A percentile compares a stretch with the other conserved stretches of the same genome.
These are phyloP conservation scores for Agrilus biguttatus DNA, from an alignment of 2,888 invertebrate species.

Conservation along the genomic window DNA sequence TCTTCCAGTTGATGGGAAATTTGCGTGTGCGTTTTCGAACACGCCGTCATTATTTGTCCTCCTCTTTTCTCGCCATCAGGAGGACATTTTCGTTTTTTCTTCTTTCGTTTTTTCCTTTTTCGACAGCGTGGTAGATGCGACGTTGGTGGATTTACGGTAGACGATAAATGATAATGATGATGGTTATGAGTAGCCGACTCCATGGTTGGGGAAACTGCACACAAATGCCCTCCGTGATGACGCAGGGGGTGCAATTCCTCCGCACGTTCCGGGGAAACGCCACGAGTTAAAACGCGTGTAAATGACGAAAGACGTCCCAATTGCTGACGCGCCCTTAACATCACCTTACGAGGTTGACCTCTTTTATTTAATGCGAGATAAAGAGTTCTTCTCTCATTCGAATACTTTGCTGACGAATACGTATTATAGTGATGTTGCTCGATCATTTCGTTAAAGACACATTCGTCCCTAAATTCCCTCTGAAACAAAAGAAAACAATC, in stretches of 20 bases:
- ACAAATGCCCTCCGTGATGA: slow-evolving; percentile 24
- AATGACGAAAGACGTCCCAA: slow-evolving; percentile 63
- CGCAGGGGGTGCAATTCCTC: slow-evolving; percentile 35
- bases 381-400: slow-evolving; percentile 51
- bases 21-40: slow-evolving; percentile 17
- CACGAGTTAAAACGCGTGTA: slow-evolving; percentile 53
- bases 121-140: slow-evolving; percentile 33
- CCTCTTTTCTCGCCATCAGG: slow-evolving; percentile 21
- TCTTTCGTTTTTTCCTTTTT: slow-evolving; percentile 36
- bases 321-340: slow-evolving; percentile 47
- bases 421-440: slow-evolving; percentile 77
- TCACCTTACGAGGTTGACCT: slow-evolving; percentile 58
- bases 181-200: slow-evolving; percentile 7
- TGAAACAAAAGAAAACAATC: slow-evolving; percentile 44
- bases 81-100: slow-evolving; percentile 30
- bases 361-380: slow-evolving; percentile 65
- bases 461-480: slow-evolving; percentile 67
- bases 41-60: slow-evolving; percentile 26
- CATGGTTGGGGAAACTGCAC: slow-evolving; percentile 5
- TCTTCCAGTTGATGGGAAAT: slow-evolving; percentile 1
- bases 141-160: slow-evolving; percentile 19
- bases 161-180: slow-evolving; percentile 6
- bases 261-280: slow-evolving; percentile 37
- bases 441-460: slow-evolving; percentile 76
- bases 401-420: slow-evolving; percentile 63